Evolutionary conservation across 2,113 vertebrate species (phyloP), one percentile per base, ranked within the genome.

Genomic region (Strix aluco): DNA sequence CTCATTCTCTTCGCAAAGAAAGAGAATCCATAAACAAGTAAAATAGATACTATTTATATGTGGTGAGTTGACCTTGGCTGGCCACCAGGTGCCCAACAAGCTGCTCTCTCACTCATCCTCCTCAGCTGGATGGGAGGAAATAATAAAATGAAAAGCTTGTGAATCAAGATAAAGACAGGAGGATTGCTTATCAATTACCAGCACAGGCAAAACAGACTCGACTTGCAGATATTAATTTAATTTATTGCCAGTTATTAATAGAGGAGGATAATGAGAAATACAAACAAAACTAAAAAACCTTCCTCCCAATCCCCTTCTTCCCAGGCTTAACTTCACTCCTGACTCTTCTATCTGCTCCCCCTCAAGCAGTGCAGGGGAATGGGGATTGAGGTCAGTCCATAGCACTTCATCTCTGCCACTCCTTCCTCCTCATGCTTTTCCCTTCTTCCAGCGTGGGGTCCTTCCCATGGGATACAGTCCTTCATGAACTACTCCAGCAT

Each of bases 271-370:
- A 49, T 30, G 13, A 83, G 40, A 47, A 75, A 81, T 38, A 71
- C 61, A 57, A 23, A 0, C 5, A 65, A 71, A n/a, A 13, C 8
- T 32, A 26, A 44, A 54, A 44, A 1, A 49, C 30, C 7, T 75
- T 61, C 2, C 10, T 9, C 4, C 6, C 3, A 47, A 0, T 0
- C 4, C 16, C 15, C 38, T 65, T 79, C 19, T 49, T 69, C 18
- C 10, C 13, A 59, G 25, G 17, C 7, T 44, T 73, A 66, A 72
- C 47, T 81, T 78, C 10, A 54, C 21, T 67, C 23, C 16, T 51
- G 7, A 55, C 5, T 44, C 9, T 81, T 88, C 15, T 51, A 8
- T 10, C 5, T 72, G 26, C 0, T 80, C 13, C 5, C 13, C 5
- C 30, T 22, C 25, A 44, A 63, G 32, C 12, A 47, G 30, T 30